A percentile compares a stretch with the other conserved stretches of the same genome.
phyloP scores from a whole-genome alignment of 2,797 vertebrate species.

The Selene dorsalis region DNA sequence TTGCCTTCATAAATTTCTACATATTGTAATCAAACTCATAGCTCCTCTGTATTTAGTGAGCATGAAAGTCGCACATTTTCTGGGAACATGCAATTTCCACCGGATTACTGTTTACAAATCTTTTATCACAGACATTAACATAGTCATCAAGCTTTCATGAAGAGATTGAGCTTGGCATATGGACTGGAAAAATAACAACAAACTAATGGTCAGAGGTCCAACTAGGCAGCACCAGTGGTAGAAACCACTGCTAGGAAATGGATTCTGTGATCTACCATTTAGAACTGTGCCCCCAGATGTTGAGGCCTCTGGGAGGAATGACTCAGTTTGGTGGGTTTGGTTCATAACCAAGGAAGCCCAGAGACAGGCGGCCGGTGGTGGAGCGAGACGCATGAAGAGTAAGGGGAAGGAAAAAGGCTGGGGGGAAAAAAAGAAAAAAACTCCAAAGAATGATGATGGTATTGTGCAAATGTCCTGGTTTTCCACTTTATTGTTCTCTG shows the following conservation, averaged over 20 bases:
- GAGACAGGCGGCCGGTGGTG: conserved; percentile 21
- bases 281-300: conserved; percentile 61
- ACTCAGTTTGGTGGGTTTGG: conserved; percentile 69
- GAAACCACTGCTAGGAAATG: conserved; percentile 33
- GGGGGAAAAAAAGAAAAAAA: conserved; percentile 20
- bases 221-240: conserved; percentile 20
- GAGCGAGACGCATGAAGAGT: conserved; percentile 29
- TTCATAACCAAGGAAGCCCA: conserved; percentile 58
- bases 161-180: conserved; percentile 19
- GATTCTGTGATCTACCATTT: conserved; percentile 53
- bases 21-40: conserved; percentile 29
- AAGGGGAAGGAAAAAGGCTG: conserved; percentile 39
- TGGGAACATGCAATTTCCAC: conserved; percentile 21
- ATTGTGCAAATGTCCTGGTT: conserved; percentile 49
- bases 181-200: conserved; percentile 46
- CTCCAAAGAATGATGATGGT: conserved; percentile 27
- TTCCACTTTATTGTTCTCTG: conserved; percentile 23
- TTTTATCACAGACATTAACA: conserved; percentile 22
- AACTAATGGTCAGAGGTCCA: conserved; percentile 18
- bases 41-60: conserved; percentile 32
- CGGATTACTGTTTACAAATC: conserved; percentile 18
- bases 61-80: neutral
- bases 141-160: conserved; percentile 8
- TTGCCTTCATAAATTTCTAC: conserved; percentile 25
- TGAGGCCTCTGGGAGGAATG: conserved; percentile 63